These are phyloP conservation scores for Misgurnus mizolepis DNA, from an alignment of 2,113 vertebrate genomes.

Conservation along the genomic window DNA sequence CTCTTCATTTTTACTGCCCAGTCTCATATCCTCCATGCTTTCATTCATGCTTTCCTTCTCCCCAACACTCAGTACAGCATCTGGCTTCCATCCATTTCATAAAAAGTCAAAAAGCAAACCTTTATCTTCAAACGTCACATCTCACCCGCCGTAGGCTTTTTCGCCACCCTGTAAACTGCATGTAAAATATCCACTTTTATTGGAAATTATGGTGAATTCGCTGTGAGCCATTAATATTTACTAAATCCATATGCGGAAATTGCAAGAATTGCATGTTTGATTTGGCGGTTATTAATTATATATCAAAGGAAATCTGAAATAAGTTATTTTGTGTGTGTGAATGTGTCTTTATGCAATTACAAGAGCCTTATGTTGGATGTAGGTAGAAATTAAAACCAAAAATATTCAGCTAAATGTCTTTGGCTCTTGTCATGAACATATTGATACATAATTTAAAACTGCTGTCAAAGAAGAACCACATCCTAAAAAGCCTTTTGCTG, in stretches of 20 bases:
- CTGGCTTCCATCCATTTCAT: conserved; percentile 52
- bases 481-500: neutral
- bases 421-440: conserved; percentile 38
- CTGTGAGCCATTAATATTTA: conserved; percentile 50
- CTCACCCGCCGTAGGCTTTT: conserved; percentile 49
- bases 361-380: neutral
- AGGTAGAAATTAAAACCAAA: neutral
- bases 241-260: conserved; percentile 34
- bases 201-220: conserved; percentile 52
- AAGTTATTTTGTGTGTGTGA: neutral
- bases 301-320: conserved; percentile 6
- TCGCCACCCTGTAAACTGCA: conserved; percentile 44
- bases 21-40: conserved; percentile 29
- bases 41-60: conserved; percentile 38
- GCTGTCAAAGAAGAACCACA: neutral
- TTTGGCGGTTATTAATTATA: conserved; percentile 24
- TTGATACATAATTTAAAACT: neutral
- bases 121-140: conserved; percentile 56
- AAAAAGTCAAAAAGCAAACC: conserved; percentile 46
- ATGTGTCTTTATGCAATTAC: too few species aligned
- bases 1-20: conserved; percentile 5
- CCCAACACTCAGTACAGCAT: conserved; percentile 36
- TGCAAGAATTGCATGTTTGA: conserved; percentile 11
- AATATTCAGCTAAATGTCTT: neutral
- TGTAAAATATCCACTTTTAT: conserved; percentile 55